Evolutionary conservation across 2,113 vertebrate genomes (phyloP).

Genomic region (Gallinago media): DNA sequence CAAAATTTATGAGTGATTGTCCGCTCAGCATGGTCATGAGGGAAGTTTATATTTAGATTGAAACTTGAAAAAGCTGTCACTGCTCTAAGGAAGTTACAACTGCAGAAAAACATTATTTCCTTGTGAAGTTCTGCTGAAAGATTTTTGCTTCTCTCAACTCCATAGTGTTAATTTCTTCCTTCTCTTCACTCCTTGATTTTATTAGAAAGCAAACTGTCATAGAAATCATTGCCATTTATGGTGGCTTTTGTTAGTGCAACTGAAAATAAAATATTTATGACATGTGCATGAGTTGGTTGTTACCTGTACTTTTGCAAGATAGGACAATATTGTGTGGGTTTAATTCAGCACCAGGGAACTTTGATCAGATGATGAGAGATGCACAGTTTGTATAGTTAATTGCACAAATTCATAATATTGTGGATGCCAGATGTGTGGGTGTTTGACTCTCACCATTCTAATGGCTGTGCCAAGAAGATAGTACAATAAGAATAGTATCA

Average conservation of each 20-base stretch:
- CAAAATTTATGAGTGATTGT: neutral
- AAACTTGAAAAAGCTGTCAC: neutral
- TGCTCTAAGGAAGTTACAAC: neutral
- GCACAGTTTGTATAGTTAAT: neutral
- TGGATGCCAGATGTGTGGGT: neutral
- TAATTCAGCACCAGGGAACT: neutral
- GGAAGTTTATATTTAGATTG: slow-evolving; percentile 27
- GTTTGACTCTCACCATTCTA: neutral
- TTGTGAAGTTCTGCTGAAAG: neutral
- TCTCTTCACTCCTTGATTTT: neutral
- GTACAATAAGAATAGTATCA: neutral
- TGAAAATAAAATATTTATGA: neutral
- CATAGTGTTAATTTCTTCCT: neutral
- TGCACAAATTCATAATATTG: neutral
- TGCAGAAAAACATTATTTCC: neutral
- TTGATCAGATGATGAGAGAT: neutral
- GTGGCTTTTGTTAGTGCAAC: neutral
- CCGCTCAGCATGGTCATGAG: neutral
- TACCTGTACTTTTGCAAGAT: neutral
- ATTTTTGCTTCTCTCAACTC: neutral
- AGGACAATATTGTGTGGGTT: neutral
- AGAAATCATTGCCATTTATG: neutral
- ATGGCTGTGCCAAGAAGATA: neutral
- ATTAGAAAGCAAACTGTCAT: neutral
- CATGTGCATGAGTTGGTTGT: neutral